Evolutionary conservation across 2,113 vertebrate species (phyloP).

Genomic region (Camelus dromedarius): DNA sequence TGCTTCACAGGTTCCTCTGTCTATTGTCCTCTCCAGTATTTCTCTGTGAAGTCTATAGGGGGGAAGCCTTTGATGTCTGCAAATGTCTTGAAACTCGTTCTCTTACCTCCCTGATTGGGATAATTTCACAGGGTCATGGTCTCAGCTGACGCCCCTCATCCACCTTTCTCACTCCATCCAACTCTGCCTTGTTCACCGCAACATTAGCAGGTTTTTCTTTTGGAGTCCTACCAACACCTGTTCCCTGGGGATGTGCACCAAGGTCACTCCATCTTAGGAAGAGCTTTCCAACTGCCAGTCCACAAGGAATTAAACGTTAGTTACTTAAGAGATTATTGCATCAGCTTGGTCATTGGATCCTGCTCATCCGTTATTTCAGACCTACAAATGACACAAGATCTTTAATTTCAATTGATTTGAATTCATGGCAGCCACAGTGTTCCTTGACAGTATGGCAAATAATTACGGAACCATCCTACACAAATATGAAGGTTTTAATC

Average conservation of each 20-base stretch:
- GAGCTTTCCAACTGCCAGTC: neutral
- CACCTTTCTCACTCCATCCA: neutral
- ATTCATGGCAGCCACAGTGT: neutral
- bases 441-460: neutral
- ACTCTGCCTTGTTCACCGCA: neutral
- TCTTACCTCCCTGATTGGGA: neutral
- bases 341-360: neutral
- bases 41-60: neutral
- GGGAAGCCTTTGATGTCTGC: neutral
- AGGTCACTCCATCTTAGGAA: neutral
- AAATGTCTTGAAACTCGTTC: neutral
- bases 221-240: neutral
- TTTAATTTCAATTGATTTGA: neutral
- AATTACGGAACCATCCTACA: neutral
- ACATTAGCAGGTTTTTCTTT: neutral
- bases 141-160: fast-evolving
- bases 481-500: neutral
- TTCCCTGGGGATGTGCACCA: neutral
- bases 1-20: too few species aligned
- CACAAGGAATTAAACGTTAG: too few species aligned
- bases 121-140: neutral
- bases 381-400: neutral
- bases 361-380: neutral
- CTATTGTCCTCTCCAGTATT: too few species aligned
- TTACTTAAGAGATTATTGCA: neutral